These are phyloP conservation scores for Luidia sarsii DNA, from an alignment of 53 echinoderm and acorn worm species.

Conservation along the genomic window DNA sequence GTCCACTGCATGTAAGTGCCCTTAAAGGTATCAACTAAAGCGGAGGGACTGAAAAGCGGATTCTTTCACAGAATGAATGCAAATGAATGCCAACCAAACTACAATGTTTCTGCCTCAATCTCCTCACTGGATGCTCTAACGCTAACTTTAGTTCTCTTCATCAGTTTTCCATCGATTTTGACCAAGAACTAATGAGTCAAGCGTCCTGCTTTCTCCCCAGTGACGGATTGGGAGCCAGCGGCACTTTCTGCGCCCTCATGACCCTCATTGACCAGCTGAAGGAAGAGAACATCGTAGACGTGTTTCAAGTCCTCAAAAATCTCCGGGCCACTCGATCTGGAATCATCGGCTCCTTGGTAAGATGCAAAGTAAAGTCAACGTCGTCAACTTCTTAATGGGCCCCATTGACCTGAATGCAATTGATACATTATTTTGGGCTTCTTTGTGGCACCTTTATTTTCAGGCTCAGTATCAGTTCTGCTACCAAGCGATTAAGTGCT, in stretches of 20 bases:
- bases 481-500: conserved; percentile 64
- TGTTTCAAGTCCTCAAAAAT: conserved; percentile 85
- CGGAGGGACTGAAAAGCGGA: too few species aligned
- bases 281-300: conserved; percentile 76
- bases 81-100: too few species aligned
- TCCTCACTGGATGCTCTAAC: not conserved
- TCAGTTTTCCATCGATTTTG: too few species aligned
- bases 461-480: conserved; percentile 84
- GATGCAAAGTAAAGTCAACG: not conserved
- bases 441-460: not conserved
- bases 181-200: too few species aligned
- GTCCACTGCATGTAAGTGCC: conserved; percentile 88
- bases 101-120: too few species aligned
- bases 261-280: conserved; percentile 59
- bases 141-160: too few species aligned
- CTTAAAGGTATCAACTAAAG: too few species aligned
- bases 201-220: too few species aligned
- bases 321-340: conserved; percentile 57
- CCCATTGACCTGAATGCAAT: not conserved
- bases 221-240: conserved; percentile 74
- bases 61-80: too few species aligned
- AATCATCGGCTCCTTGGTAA: conserved; percentile 65
- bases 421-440: not conserved
- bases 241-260: conserved; percentile 79
- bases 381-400: not conserved